These are phyloP conservation scores for Pangasianodon gigas DNA, from an alignment of 2,113 vertebrate species.

Conservation along the genomic window DNA sequence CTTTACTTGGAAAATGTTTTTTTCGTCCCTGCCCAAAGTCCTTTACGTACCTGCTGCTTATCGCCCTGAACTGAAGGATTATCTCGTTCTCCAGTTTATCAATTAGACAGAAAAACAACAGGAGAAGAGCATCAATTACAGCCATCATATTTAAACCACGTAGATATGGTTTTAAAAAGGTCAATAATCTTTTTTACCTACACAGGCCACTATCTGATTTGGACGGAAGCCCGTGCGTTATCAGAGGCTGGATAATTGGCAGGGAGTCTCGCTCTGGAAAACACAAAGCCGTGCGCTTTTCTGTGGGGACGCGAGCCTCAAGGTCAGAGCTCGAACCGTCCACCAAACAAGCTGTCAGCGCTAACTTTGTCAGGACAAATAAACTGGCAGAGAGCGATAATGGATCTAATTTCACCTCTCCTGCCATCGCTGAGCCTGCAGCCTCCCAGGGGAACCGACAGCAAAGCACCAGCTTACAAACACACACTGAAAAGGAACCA, in stretches of 20 bases:
- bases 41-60: constrained; percentile 38
- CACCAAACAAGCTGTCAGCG: constrained; percentile 93
- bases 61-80: constrained; percentile 61
- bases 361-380: constrained; percentile 93
- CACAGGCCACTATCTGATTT: constrained; percentile 86
- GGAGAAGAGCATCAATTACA: constrained; percentile 84
- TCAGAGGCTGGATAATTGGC: constrained; percentile 81
- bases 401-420: constrained; percentile 77
- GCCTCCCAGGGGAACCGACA: constrained; percentile 74
- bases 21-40: neutral
- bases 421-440: constrained; percentile 64
- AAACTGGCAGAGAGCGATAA: constrained; percentile 88
- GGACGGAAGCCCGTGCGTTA: constrained; percentile 86
- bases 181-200: constrained; percentile 92
- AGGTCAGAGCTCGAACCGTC: constrained; percentile 82
- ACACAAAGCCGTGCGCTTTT: constrained; percentile 82
- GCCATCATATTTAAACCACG: constrained; percentile 78
- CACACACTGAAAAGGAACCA: constrained; percentile 66
- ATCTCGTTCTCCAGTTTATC: constrained; percentile 81
- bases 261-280: constrained; percentile 68
- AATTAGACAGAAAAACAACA: constrained; percentile 69
- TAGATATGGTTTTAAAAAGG: constrained; percentile 84
- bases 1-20: constrained; percentile 10
- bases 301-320: constrained; percentile 79
- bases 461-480: constrained; percentile 71